Evolutionary conservation across 2,113 vertebrate species (phyloP).

Genomic region (Penelope pileata): DNA sequence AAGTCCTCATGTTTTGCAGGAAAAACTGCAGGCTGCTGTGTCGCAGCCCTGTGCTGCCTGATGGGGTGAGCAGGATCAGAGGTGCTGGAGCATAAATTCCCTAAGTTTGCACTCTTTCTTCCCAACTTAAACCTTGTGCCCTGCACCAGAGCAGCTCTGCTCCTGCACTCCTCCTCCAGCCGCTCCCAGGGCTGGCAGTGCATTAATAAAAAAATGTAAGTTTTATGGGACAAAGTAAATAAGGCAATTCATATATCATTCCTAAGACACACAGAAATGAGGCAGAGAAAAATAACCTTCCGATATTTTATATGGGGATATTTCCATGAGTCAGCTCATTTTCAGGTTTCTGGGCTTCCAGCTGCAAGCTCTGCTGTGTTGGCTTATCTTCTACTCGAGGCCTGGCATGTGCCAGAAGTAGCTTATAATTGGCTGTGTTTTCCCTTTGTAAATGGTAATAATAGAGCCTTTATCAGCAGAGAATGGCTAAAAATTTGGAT

Average conservation of each 20-base stretch:
- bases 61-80: neutral
- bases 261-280: conserved; percentile 63
- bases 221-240: conserved; percentile 80
- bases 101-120: neutral
- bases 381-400: conserved; percentile 52
- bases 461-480: conserved; percentile 59
- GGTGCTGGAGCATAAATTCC: neutral
- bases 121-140: rapidly evolving
- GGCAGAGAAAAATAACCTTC: conserved; percentile 78
- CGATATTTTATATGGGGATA: conserved; percentile 37
- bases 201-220: conserved; percentile 79
- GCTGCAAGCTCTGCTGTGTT: conserved; percentile 50
- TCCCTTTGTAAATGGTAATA: conserved; percentile 52
- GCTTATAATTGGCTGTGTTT: conserved; percentile 67
- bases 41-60: neutral
- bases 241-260: conserved; percentile 81
- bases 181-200: conserved; percentile 45
- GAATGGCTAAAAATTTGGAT: conserved; percentile 57
- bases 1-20: neutral
- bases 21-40: rapidly evolving
- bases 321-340: conserved; percentile 79
- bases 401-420: conserved; percentile 59
- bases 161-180: neutral
- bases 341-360: conserved; percentile 56
- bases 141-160: neutral